Evolutionary conservation across 2,797 vertebrate genomes (phyloP).

Genomic region (Borostomias antarcticus): DNA sequence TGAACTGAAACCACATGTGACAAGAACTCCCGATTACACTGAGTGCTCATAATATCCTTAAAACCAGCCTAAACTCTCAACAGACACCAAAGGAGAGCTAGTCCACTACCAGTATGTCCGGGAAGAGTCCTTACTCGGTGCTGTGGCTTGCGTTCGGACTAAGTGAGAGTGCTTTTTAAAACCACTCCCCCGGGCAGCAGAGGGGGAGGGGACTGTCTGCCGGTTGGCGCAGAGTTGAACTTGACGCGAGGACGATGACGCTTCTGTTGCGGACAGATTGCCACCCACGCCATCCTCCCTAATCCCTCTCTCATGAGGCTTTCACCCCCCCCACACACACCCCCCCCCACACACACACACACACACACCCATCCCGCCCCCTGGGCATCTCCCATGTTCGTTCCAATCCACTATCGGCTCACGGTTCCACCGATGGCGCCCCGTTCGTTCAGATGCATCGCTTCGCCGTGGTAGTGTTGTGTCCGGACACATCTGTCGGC

Average conservation of each 20-base stretch:
- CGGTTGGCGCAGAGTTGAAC: constrained; percentile 63
- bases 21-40: no score
- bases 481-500: constrained; percentile 49
- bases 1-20: no score
- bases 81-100: no score
- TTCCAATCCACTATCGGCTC: constrained; percentile 47
- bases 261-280: constrained; percentile 74
- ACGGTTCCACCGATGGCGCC: constrained; percentile 34
- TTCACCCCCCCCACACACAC: no score
- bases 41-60: no score
- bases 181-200: constrained; percentile 25
- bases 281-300: constrained; percentile 70
- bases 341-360: no score
- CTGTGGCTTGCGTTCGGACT: constrained; percentile 31
- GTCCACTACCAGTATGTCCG: no score
- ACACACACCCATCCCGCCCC: no score
- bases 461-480: constrained; percentile 53
- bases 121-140: no score
- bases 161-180: constrained; percentile 41
- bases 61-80: no score
- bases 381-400: constrained; percentile 51
- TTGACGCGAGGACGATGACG: constrained; percentile 75
- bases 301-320: constrained; percentile 51
- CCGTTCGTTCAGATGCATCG: constrained; percentile 55
- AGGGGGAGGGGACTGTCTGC: constrained; percentile 51